phyloP scores from a whole-genome alignment of 2,113 vertebrate genomes.

The Saguinus imperator region DNA sequence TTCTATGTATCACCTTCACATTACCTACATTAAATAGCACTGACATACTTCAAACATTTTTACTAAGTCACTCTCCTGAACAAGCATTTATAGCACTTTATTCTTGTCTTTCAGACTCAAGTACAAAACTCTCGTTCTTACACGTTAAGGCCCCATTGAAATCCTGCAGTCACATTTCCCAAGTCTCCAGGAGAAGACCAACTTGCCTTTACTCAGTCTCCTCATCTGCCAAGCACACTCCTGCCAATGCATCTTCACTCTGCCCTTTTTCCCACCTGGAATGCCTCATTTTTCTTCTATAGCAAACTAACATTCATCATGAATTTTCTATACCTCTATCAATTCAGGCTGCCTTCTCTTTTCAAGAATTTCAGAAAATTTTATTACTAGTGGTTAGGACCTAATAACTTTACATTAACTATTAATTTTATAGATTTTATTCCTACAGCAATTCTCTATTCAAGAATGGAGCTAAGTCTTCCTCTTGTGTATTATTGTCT shows the following conservation, averaged over 20 bases:
- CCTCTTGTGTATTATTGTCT: background rate
- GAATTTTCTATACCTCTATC: background rate
- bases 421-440: background rate
- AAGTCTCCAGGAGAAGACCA: background rate
- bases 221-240: background rate
- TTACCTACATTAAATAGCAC: background rate
- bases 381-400: background rate
- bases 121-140: background rate
- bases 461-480: background rate
- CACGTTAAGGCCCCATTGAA: accelerated
- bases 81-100: background rate
- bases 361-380: background rate
- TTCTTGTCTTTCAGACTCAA: background rate
- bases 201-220: background rate
- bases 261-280: background rate
- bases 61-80: background rate
- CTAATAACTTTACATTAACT: background rate
- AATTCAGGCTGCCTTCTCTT: background rate
- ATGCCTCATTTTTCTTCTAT: background rate
- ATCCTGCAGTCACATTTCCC: background rate
- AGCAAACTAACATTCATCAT: background rate
- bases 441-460: background rate
- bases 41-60: background rate
- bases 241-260: background rate
- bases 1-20: background rate